These are phyloP conservation scores for Anolis carolinensis DNA, from an alignment of 2,113 vertebrate genomes.

Conservation along the genomic window DNA sequence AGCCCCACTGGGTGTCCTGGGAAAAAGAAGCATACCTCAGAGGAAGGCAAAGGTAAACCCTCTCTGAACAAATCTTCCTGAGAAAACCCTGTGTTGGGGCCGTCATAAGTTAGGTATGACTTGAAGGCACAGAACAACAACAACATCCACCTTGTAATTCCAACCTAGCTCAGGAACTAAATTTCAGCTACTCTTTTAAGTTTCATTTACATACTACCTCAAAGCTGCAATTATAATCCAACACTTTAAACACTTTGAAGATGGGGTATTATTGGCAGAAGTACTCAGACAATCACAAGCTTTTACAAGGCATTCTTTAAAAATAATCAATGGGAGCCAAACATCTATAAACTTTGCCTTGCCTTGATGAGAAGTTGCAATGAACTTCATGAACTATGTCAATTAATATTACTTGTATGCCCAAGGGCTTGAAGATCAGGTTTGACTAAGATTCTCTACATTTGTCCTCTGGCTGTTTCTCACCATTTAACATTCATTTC, in stretches of 20 bases:
- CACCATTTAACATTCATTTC: constrained; percentile 20
- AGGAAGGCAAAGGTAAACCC: no score
- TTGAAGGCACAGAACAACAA: no score
- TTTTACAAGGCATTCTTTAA: not conserved
- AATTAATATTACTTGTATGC: not conserved
- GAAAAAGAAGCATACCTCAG: no score
- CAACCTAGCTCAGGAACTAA: not conserved
- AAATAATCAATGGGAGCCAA: not conserved
- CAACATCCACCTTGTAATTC: not conserved
- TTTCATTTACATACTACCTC: not conserved
- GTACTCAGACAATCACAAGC: not conserved
- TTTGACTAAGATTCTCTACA: constrained; percentile 17
- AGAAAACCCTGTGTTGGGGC: no score
- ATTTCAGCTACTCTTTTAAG: not conserved
- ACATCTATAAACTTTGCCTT: not conserved
- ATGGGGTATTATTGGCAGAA: not conserved
- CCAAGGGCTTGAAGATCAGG: constrained; percentile 21
- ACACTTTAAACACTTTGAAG: not conserved
- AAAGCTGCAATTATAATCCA: not conserved
- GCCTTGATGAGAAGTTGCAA: not conserved
- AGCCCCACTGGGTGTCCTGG: no score
- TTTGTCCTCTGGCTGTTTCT: constrained; percentile 16
- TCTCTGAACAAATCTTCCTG: no score
- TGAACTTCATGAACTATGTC: constrained; percentile 14
- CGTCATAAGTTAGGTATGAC: no score